These are phyloP conservation scores for Anguilla rostrata DNA, from an alignment of 2,113 vertebrate genomes.

Conservation along the genomic window DNA sequence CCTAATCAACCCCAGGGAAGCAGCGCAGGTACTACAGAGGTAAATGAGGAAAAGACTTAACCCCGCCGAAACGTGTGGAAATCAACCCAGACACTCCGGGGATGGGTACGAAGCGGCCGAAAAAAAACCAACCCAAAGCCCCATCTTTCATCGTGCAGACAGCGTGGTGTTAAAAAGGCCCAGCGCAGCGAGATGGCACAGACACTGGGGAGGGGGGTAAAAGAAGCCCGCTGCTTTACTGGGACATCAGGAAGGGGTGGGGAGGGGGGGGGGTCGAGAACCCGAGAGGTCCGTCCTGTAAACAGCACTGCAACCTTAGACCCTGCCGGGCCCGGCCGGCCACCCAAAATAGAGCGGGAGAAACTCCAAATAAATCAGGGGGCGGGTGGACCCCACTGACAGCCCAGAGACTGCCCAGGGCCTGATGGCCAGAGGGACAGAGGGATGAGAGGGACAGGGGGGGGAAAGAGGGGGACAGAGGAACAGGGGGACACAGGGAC, in stretches of 20 bases:
- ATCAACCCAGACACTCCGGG: not conserved
- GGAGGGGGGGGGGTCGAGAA: slow-evolving; percentile 46
- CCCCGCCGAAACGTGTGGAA: not conserved
- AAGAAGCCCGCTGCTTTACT: slow-evolving; percentile 68
- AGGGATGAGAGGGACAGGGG: not conserved
- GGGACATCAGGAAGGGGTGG: slow-evolving; percentile 42
- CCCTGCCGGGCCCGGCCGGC: slow-evolving; percentile 31
- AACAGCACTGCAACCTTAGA: slow-evolving; percentile 44
- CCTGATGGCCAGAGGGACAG: too few relatives aligned
- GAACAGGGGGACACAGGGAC: too few relatives aligned
- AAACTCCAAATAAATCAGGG: slow-evolving; percentile 57
- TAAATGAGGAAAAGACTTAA: not conserved
- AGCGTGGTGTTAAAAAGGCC: slow-evolving; percentile 59
- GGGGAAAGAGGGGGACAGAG: not conserved
- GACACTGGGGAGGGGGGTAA: slow-evolving; percentile 53
- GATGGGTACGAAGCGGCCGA: not conserved
- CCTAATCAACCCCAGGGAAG: not conserved
- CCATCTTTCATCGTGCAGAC: slow-evolving; percentile 24
- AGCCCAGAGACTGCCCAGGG: not conserved
- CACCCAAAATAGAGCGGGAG: slow-evolving; percentile 49
- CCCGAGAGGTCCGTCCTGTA: slow-evolving; percentile 63
- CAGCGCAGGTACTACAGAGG: not conserved
- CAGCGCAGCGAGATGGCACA: slow-evolving; percentile 67
- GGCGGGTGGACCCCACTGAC: slow-evolving; percentile 26
- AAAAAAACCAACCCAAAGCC: slow-evolving; percentile 24